Evolutionary conservation across 2,113 vertebrate species (phyloP), one percentile per base, ranked within the genome.

Genomic region (Rhodinocichla rosea): DNA sequence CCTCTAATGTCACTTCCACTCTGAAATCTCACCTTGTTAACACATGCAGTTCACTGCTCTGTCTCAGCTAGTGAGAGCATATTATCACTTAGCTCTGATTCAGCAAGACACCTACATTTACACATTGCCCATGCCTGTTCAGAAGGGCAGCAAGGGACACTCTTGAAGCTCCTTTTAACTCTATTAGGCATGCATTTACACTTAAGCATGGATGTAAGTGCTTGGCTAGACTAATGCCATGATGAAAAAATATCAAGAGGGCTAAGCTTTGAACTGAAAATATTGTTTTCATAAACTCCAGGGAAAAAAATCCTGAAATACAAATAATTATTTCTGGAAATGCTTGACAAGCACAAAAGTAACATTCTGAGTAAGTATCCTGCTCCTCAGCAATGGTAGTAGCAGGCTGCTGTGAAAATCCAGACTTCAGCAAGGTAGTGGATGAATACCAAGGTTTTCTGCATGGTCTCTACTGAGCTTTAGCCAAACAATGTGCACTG

Each of bases 101-200:
- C 93, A 96, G 90, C 60, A 90, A 92, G 94, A 96, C 94, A 95
- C 60, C 86, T 89, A 75, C 88, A 90, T 90, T 88, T 94, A 81
- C 88, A 71, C 83, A 24, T 89, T 64, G 79, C 60, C 84, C 39
- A 1, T 75, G 76, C 49, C 83, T 64, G 85, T 78, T 93, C 79
- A 71, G 28, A 39, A 86, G 52, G 77, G 64, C 73, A 96, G 64
- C 65, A 78, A 92, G 74, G 50, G 56, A 93, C 32, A 27, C 37
- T 83, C 64, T 37, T 87, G 57, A 81, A 84, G 56, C 40, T 82
- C 37, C 70, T 94, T 92, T 92, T 75, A 90, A 86, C 76, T 95
- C 80, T 90, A 56, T 78, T 50, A 92, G 53, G 52, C 28, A 49
- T 49, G 17, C 47, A 74, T 60, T 93, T 84, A 87, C 69, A 60